A percentile compares a stretch with the other conserved stretches of the same genome.
These are phyloP conservation scores for Oxyteleia sp. DNA, from an alignment of 2,888 invertebrate genomes.

Conservation along the genomic window DNA sequence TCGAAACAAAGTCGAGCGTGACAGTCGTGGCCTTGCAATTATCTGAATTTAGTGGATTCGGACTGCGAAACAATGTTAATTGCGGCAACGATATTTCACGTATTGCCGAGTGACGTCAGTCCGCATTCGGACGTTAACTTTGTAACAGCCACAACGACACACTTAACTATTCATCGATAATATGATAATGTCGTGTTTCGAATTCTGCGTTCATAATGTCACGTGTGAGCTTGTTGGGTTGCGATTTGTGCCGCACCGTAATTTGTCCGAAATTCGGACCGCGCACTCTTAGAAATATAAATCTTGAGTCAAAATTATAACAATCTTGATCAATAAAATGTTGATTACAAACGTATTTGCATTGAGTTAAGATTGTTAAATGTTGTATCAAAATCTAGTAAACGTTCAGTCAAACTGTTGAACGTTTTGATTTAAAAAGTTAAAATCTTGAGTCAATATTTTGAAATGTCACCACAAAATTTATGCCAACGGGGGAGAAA, in stretches of 20 bases:
- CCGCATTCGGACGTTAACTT: constrained; percentile 37
- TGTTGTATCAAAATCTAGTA: no score
- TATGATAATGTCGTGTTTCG: constrained; percentile 59
- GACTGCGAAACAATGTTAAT: constrained; percentile 43
- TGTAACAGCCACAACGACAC: constrained; percentile 28
- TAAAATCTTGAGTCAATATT: no score
- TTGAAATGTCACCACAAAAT: no score
- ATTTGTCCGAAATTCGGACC: constrained; percentile 16
- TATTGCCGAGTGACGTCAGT: constrained; percentile 49
- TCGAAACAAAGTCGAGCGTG: constrained; percentile 50
- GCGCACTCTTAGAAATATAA: no score
- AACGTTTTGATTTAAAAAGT: no score
- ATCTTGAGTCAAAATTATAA: no score
- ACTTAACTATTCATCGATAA: constrained; percentile 53
- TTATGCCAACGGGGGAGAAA: no score
- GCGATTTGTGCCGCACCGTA: constrained; percentile 13
- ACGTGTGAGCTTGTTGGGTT: constrained; percentile 20
- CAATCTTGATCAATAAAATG: no score
- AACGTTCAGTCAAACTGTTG: no score
- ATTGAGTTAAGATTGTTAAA: no score
- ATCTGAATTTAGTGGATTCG: constrained; percentile 50
- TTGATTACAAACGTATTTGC: no score
- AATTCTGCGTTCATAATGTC: constrained; percentile 36
- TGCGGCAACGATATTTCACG: constrained; percentile 55
- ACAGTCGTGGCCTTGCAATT: constrained; percentile 48